A percentile compares a stretch with the other conserved stretches of the same genome.
Evolutionary conservation across 2,888 invertebrate species (phyloP).

Genomic region (Oscheius sp.): DNA sequence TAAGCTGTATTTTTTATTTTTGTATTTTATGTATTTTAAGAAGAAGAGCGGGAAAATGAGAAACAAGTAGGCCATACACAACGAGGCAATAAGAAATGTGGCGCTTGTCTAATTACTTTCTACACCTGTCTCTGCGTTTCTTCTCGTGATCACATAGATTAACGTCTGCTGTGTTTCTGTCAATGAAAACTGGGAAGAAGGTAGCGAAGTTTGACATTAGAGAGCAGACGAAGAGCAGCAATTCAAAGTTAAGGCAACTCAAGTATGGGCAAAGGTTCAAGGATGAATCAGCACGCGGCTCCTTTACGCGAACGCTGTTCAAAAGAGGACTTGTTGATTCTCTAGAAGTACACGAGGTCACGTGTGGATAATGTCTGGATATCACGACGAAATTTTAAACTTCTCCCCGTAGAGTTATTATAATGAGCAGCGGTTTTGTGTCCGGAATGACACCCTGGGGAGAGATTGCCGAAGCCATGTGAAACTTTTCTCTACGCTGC

Average conservation of each 20-base stretch:
- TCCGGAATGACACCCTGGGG: neutral
- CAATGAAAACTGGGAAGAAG: neutral
- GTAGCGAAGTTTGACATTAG: neutral
- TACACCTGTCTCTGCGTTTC: slow-evolving; percentile 22
- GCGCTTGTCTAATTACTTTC: slow-evolving; percentile 25
- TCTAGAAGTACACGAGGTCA: neutral
- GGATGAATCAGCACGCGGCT: slow-evolving; percentile 15
- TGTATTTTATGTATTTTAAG: too few relatives aligned
- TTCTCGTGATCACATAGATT: neutral
- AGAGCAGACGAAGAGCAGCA: neutral
- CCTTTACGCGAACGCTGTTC: neutral
- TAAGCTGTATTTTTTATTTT: too few relatives aligned
- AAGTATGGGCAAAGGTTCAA: slow-evolving; percentile 8
- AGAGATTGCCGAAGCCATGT: neutral
- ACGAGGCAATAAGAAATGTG: neutral
- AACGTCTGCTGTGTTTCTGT: neutral
- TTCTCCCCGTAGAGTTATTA: slow-evolving; percentile 33
- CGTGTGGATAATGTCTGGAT: neutral
- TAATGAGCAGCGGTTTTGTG: slow-evolving; percentile 13
- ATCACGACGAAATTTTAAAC: slow-evolving; percentile 6
- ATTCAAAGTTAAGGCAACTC: neutral
- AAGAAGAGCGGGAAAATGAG: too few relatives aligned
- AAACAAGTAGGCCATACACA: neutral
- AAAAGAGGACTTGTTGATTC: neutral
- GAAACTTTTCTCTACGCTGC: too few relatives aligned